Conservation (phyloP, 2,888 invertebrate genomes). For the Microplitis manilae region DNA sequence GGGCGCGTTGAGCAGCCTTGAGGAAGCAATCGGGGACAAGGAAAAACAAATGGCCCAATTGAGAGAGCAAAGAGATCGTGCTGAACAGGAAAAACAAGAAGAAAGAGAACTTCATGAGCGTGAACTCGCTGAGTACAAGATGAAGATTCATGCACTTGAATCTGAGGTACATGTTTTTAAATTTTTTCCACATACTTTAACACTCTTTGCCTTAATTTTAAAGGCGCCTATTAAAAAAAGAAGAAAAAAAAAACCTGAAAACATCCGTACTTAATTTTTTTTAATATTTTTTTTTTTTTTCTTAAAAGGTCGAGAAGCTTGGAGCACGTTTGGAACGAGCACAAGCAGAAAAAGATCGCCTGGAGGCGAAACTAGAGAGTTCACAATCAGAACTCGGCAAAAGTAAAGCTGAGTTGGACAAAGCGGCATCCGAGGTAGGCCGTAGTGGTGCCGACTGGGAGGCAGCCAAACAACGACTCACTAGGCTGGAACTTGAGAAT, state of each 20-base stretch:
- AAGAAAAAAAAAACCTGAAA: background rate
- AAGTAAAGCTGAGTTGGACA: conserved; percentile 94
- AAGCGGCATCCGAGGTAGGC: conserved; percentile 90
- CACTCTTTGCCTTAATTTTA: background rate
- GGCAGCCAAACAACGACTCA: conserved; percentile 85
- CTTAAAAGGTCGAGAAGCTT: conserved; percentile 81
- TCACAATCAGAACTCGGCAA: conserved; percentile 95
- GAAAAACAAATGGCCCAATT: conserved; percentile 97
- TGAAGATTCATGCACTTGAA: conserved; percentile 92
- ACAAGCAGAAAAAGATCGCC: conserved; percentile 90
- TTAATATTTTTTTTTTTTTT: conserved; percentile 21
- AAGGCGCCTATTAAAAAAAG: background rate
- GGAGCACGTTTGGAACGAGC: conserved; percentile 90
- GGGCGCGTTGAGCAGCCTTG: conserved; percentile 92
- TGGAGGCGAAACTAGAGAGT: conserved; percentile 92
- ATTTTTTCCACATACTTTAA: background rate
- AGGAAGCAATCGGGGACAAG: conserved; percentile 96
- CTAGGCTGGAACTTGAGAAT: conserved; percentile 90
- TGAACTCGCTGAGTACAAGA: conserved; percentile 94
- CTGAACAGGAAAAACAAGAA: conserved; percentile 96
- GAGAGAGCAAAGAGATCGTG: conserved; percentile 93
- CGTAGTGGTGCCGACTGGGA: conserved; percentile 93
- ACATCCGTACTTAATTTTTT: background rate
- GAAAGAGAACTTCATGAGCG: conserved; percentile 94
- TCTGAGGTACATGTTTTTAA: conserved; percentile 76